Evolutionary conservation across 2,888 invertebrate genomes (phyloP).

Genomic region (Torymus tubicola): DNA sequence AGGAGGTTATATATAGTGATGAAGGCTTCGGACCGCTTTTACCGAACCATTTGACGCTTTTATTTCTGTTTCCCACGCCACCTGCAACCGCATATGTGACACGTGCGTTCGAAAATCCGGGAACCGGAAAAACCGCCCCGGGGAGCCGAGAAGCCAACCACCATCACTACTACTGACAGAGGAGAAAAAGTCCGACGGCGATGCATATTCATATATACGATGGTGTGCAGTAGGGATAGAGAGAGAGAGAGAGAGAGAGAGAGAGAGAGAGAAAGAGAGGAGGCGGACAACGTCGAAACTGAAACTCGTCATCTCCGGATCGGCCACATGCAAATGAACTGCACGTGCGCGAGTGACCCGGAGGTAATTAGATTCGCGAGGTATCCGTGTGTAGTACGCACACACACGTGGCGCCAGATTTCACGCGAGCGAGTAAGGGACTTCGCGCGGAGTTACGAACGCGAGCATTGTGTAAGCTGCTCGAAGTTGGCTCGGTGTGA

Average conservation of each 20-base stretch:
- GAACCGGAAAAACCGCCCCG: constrained; percentile 13
- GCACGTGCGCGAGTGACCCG: constrained; percentile 46
- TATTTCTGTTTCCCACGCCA: background rate
- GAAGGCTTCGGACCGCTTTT: background rate
- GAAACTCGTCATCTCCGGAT: constrained; percentile 58
- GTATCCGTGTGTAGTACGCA: constrained; percentile 50
- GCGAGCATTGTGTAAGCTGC: too few species aligned
- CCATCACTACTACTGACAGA: too few species aligned
- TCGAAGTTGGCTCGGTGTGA: too few species aligned
- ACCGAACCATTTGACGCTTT: constrained; percentile 35
- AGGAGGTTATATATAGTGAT: too few species aligned
- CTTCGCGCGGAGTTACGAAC: background rate
- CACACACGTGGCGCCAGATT: constrained; percentile 28
- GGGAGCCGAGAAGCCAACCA: too few species aligned
- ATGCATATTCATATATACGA: too few species aligned
- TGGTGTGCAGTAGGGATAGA: too few species aligned
- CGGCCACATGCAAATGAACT: constrained; percentile 59
- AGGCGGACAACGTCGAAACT: constrained; percentile 31
- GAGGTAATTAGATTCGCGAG: constrained; percentile 60
- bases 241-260: too few species aligned
- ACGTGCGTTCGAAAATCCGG: constrained; percentile 12
- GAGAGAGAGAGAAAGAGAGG: too few species aligned
- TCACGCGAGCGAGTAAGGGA: constrained; percentile 4
- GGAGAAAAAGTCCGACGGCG: too few species aligned
- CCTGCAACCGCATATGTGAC: constrained; percentile 24